Percentiles rank a stretch among this genome's conserved stretches.
phyloP scores from a whole-genome alignment of 2,888 invertebrate genomes.

The Cryptophagus acutangulus region DNA sequence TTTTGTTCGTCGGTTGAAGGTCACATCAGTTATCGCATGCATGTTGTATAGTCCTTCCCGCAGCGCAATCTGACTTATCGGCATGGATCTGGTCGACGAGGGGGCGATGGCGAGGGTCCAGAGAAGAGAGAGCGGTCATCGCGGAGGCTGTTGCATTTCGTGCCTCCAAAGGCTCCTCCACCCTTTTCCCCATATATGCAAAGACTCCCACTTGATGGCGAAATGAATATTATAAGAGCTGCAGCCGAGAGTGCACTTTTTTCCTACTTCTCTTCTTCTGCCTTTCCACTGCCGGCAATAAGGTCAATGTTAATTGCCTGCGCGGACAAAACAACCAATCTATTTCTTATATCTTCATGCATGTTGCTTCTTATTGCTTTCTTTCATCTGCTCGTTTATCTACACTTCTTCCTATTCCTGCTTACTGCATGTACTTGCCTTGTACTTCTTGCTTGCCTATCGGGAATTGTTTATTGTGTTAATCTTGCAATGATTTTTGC shows the following conservation, averaged over 20 bases:
- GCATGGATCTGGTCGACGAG: slow-evolving; percentile 32
- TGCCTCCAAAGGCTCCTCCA: no score
- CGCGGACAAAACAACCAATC: slow-evolving; percentile 30
- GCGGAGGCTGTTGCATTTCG: slow-evolving; percentile 56
- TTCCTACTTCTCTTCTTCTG: no score
- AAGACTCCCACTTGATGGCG: slow-evolving; percentile 52
- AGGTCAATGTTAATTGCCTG: slow-evolving; percentile 39
- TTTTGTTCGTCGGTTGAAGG: no score
- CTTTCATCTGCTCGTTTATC: no score
- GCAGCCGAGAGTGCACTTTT: slow-evolving; percentile 43
- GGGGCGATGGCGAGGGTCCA: slow-evolving; percentile 24
- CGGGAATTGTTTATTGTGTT: no score
- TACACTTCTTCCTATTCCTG: neutral
- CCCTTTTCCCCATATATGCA: slow-evolving; percentile 53
- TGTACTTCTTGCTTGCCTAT: no score
- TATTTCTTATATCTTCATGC: slow-evolving; percentile 28
- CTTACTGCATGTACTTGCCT: no score
- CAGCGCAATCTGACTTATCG: slow-evolving; percentile 32
- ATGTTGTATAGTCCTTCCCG: slow-evolving; percentile 32
- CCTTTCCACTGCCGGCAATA: slow-evolving; percentile 33
- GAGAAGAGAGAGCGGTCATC: no score
- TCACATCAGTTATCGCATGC: slow-evolving; percentile 31
- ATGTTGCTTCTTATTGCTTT: slow-evolving; percentile 26
- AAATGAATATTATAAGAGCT: slow-evolving; percentile 25
- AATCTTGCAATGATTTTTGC: no score